Base-by-base conservation (phyloP, 2,113 vertebrate species). In the Cyprinodon brontotheroides region DNA sequence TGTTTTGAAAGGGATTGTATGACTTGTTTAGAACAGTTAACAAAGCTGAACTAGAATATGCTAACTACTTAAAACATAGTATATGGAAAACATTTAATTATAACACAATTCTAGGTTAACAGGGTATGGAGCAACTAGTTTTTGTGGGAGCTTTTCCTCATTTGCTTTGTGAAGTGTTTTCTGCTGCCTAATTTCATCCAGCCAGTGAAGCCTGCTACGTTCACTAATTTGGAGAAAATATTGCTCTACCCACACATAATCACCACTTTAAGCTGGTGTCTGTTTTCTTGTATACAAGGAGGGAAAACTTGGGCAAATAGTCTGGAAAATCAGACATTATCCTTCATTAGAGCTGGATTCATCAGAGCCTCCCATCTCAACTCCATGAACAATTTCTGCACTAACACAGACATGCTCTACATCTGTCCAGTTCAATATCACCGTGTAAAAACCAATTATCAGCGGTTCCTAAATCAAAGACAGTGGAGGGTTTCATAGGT, bases 71-170 rank as follows among this genome's bases (percentile, higher is more conserved):
- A n/a, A 57, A 57, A 8, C 2, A 53, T 53, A 29, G 29, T 29
- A 9, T 3, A 53, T 53, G 8, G 6, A 53, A 53, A 8, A 53
- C 2, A 53, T 20, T 53, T 61, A 40, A 57, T 70, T 53, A n/a
- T 38, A 78, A 50, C 4, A 40, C 76, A 73, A 53, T 43, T 41
- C 67, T 38, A 73, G n/a, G 39, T 74, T 3, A 61, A 11, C 8
- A 36, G 66, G 79, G 86, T 83, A 72, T 76, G 70, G 72, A 72
- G 45, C 63, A 61, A 45, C 69, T 69, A 74, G 37, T 81, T 82
- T 61, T 64, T 65, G 66, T 74, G 40, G 65, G 74, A 79, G 72
- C 70, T 84, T 75, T 79, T 69, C 0, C 64, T 59, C 61, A 61
- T 59, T 65, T 70, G 75, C 81, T 47, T 65, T 68, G 38, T 68